Conservation (phyloP, 1,140 invertebrate genomes). For the Andricus grossulariae region DNA sequence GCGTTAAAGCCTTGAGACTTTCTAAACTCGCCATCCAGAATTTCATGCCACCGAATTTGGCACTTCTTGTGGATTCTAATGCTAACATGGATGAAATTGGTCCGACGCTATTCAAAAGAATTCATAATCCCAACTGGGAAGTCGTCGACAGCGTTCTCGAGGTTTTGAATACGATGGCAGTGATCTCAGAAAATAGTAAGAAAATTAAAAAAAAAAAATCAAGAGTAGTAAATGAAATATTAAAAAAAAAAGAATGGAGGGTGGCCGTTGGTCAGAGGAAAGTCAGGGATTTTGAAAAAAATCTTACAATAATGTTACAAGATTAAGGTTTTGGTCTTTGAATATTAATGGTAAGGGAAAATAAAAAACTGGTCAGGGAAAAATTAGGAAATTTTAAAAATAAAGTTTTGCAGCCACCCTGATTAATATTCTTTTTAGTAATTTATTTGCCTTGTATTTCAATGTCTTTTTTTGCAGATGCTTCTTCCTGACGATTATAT, state of each 20-base stretch:
- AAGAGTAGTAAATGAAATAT: not conserved
- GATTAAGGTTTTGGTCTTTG: too few species aligned
- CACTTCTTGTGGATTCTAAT: slow-evolving; percentile 81
- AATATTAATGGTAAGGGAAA: too few species aligned
- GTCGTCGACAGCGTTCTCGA: slow-evolving; percentile 85
- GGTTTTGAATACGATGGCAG: slow-evolving; percentile 81
- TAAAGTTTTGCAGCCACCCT: too few species aligned
- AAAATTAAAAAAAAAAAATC: slow-evolving; percentile 40
- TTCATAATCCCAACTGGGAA: slow-evolving; percentile 85
- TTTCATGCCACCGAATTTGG: slow-evolving; percentile 85
- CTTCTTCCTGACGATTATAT: too few species aligned
- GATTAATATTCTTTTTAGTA: too few species aligned
- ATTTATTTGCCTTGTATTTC: too few species aligned
- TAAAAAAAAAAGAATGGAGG: not conserved
- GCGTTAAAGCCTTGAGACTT: slow-evolving; percentile 81
- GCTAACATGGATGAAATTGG: slow-evolving; percentile 81
- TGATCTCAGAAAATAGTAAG: slow-evolving; percentile 83
- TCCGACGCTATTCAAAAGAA: slow-evolving; percentile 80
- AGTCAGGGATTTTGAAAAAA: too few species aligned
- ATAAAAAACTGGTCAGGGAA: too few species aligned
- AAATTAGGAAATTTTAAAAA: too few species aligned
- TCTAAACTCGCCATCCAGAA: slow-evolving; percentile 83
- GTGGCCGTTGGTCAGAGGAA: too few species aligned
- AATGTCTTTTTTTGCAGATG: too few species aligned
- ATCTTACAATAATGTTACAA: too few species aligned